Evolutionary conservation across 2,113 vertebrate genomes (phyloP), one percentile per base, ranked within the genome.

Genomic region (Hyla sarda): DNA sequence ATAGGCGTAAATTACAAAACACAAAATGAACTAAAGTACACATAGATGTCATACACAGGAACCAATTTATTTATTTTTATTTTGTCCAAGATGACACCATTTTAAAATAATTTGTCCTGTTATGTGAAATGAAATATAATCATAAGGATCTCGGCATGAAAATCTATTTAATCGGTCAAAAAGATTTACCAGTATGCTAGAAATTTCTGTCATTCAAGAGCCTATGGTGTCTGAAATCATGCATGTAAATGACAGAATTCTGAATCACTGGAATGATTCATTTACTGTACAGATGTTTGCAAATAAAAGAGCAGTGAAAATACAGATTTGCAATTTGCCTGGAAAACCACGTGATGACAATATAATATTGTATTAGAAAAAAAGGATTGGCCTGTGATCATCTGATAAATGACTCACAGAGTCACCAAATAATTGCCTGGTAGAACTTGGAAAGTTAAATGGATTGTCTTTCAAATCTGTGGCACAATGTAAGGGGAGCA

Each of bases 121-220:
- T 60, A 60, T 60, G 58, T 60, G n/a, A 25, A 60, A 60, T 60
- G 58, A 60, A 60, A 60, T 23, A 25, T 60, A 25, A 60, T 10
- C n/a, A 25, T 60, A 25, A 25, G 58, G 8, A n/a, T 60, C 58
- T 60, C 58, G 11, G 23, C 58, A 60, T 10, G n/a, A 60, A 60
- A 25, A 60, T 60, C 58, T 60, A n/a, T 60, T 60, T 60, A 60
- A 60, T 60, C 58, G 58, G 58, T 60, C 58, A 60, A 25, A 62
- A 62, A 25, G n/a, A 62, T 62, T 62, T 62, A 62, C 58, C 58
- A 62, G 58, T n/a, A 62, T 62, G 58, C 58, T 62, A 28, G 58
- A 62, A 62, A 62, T 62, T 62, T 62, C 10, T 62, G 58, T 62
- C n/a, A 62, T 62, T 62, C 58, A 62, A 62, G 58, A 62, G 58